Evolutionary conservation across 2,888 invertebrate genomes (phyloP).

Genomic region (Nowickia ferox): DNA sequence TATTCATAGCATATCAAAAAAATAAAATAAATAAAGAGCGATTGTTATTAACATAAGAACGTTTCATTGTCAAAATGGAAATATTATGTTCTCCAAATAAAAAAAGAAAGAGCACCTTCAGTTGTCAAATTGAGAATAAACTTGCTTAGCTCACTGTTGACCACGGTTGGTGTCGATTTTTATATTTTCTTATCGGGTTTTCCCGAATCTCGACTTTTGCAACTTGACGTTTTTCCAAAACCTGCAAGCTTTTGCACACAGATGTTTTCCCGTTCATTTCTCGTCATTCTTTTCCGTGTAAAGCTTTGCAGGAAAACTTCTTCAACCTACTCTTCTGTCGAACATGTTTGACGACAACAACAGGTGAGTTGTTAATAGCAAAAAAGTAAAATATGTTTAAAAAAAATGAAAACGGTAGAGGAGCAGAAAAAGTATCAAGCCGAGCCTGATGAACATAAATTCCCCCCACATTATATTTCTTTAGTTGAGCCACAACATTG

Average conservation of each 20-base stretch:
- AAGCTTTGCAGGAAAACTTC: slow-evolving; percentile 3
- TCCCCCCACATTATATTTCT: slow-evolving; percentile 62
- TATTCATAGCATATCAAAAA: too few relatives aligned
- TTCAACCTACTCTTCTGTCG: slow-evolving; percentile 22
- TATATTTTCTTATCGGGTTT: too few relatives aligned
- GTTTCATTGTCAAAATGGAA: too few relatives aligned
- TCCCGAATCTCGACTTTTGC: too few relatives aligned
- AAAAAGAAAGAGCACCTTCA: too few relatives aligned
- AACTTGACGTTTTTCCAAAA: too few relatives aligned
- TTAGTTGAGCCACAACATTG: slow-evolving; percentile 50
- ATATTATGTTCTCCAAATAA: too few relatives aligned
- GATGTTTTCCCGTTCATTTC: not conserved
- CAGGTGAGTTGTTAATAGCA: slow-evolving; percentile 60
- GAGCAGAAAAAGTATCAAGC: slow-evolving; percentile 44
- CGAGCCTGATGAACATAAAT: slow-evolving; percentile 58
- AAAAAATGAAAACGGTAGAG: not conserved
- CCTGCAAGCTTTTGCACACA: not conserved
- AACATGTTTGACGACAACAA: slow-evolving; percentile 66
- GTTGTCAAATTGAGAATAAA: too few relatives aligned
- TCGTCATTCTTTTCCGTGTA: not conserved
- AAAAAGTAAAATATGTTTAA: not conserved
- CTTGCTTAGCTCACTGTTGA: too few relatives aligned
- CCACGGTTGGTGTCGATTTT: too few relatives aligned
- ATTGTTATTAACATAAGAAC: too few relatives aligned
- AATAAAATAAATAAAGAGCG: too few relatives aligned